These are phyloP conservation scores for Tenthredo scrophulariae DNA, from an alignment of 2,888 invertebrate genomes.

Conservation along the genomic window DNA sequence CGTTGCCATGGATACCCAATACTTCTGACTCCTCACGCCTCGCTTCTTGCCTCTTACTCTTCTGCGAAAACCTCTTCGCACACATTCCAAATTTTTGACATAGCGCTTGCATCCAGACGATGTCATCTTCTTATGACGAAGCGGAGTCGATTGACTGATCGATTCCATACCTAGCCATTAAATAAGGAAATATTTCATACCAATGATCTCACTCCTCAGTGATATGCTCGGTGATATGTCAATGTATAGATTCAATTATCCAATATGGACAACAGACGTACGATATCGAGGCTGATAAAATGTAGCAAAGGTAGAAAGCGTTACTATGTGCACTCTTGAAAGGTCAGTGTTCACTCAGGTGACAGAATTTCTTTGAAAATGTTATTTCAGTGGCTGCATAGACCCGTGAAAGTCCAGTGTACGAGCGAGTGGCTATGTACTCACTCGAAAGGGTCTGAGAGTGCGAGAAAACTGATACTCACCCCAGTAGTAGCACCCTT, in stretches of 20 bases:
- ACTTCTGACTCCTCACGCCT: conserved; percentile 37
- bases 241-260: background rate
- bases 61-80: conserved; percentile 4
- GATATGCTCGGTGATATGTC: background rate
- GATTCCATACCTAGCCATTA: background rate
- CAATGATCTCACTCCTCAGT: background rate
- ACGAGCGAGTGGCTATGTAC: conserved; percentile 38
- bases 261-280: background rate
- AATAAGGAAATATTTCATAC: background rate
- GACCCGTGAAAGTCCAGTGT: conserved; percentile 29
- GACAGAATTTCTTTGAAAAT: conserved; percentile 37
- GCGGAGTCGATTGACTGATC: conserved; percentile 57
- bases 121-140: conserved; percentile 58
- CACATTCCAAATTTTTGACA: conserved; percentile 1
- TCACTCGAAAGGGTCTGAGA: conserved; percentile 20
- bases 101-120: background rate
- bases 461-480: conserved; percentile 32
- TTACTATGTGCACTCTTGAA: background rate
- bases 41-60: conserved; percentile 3
- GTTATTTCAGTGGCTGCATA: conserved; percentile 41
- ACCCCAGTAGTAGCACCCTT: conserved; percentile 10
- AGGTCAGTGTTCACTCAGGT: background rate
- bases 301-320: background rate
- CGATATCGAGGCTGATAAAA: background rate
- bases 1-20: conserved; percentile 66